Evolutionary conservation across 2,797 vertebrate species (phyloP).

Genomic region (Pygocentrus nattereri): DNA sequence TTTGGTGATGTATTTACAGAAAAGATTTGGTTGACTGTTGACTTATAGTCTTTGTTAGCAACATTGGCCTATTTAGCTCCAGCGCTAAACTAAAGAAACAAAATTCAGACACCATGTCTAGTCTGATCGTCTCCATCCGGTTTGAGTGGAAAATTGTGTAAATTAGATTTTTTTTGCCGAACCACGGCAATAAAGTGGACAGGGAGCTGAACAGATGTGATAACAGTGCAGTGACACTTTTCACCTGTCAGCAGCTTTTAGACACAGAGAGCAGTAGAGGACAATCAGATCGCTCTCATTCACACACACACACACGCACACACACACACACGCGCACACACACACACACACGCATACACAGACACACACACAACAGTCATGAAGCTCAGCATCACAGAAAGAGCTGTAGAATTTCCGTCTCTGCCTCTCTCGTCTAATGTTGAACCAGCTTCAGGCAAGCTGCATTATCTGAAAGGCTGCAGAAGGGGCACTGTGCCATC

Average conservation of each 20-base stretch:
- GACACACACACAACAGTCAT: not conserved
- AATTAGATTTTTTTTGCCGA: too few species aligned
- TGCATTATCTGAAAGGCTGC: slow-evolving; percentile 59
- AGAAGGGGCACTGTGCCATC: slow-evolving; percentile 46
- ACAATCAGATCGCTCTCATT: not conserved
- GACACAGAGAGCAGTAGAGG: not conserved
- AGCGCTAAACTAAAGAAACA: too few species aligned
- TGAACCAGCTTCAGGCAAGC: slow-evolving; percentile 49
- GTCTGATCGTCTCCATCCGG: too few species aligned
- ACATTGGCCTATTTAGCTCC: too few species aligned
- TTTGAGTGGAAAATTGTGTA: too few species aligned
- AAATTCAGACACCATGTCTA: too few species aligned
- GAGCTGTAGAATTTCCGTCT: not conserved
- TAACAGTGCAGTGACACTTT: not conserved
- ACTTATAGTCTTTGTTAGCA: too few species aligned
- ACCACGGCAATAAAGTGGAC: not conserved
- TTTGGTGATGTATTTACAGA: too few species aligned
- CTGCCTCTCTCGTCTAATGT: slow-evolving; percentile 9
- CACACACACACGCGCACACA: slow-evolving; percentile 26
- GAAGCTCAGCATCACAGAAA: not conserved
- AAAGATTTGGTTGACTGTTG: too few species aligned
- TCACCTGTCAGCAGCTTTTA: not conserved
- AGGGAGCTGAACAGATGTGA: not conserved
- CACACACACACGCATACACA: slow-evolving; percentile 13
- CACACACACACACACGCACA: slow-evolving; percentile 20